Evolutionary conservation across 2,113 vertebrate species (phyloP), one percentile per base, ranked within the genome.

Genomic region (Alethe castanea): DNA sequence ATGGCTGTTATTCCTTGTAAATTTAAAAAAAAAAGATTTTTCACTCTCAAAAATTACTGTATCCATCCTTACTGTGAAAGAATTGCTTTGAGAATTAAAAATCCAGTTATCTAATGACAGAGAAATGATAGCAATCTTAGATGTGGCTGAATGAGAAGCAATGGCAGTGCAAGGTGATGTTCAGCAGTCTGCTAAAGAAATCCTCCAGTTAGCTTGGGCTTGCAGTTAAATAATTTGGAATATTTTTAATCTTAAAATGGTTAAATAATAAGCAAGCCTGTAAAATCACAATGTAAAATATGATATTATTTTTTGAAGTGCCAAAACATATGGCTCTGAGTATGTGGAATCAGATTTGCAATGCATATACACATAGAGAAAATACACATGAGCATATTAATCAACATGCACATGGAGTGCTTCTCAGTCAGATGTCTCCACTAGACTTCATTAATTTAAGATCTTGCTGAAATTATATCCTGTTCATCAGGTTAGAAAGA

Each of bases 1-100:
- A 8, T 0, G 6, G 0, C 2, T 2, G 7, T 54, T 78, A 20
- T 48, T 56, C 16, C n/a, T 73, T 44, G 8, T 25, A 31, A 23
- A 25, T 28, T 28, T 52, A 16, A 9, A 14, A 36, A 61, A 31
- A 50, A 44, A 8, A 1, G 4, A 6, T 35, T 81, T n/a, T 45
- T 36, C 33, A 77, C 4, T 4, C 11, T 17, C 26, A 35, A 83
- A 44, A 70, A 48, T 84, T 60, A 40, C 19, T 47, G 5, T 54
- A 17, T 53, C 22, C 11, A 25, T 59, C 16, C 36, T 24, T 8
- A 59, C 24, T 38, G 36, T 59, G 31, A 45, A 74, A 60, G 24
- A 48, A 60, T 61, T 76, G 18, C 26, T 81, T 76, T 76, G 52
- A 70, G 36, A 71, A 50, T 28, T 76, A 71, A 59, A 85, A 45